These are phyloP conservation scores for Capricornis sumatraensis DNA, from an alignment of 2,113 vertebrate species.

Conservation along the genomic window DNA sequence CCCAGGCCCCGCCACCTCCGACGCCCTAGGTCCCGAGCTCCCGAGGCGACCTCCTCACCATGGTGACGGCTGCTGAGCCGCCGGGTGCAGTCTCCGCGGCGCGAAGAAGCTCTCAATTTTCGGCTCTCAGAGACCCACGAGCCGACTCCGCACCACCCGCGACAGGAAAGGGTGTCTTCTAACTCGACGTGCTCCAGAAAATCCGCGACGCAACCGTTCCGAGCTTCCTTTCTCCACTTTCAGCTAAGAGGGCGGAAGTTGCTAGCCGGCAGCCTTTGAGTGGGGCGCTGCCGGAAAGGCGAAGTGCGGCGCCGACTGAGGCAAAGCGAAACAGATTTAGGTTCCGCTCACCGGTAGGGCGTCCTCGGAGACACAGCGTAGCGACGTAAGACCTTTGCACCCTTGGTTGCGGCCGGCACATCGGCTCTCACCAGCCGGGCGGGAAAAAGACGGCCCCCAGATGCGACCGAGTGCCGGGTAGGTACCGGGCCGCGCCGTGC, in stretches of 20 bases:
- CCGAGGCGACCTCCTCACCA: conserved; percentile 46
- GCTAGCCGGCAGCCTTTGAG: neutral
- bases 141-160: rapidly evolving
- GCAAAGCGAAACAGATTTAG: rapidly evolving
- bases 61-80: neutral
- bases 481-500: neutral
- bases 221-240: neutral
- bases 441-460: neutral
- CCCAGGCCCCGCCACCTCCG: neutral
- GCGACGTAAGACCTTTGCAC: rapidly evolving
- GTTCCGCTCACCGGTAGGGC: rapidly evolving
- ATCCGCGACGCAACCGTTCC: neutral
- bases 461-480: neutral
- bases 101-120: neutral
- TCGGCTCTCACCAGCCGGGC: rapidly evolving
- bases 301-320: rapidly evolving
- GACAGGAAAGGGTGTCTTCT: neutral
- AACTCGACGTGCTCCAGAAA: neutral
- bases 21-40: rapidly evolving
- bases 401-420: rapidly evolving
- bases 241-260: neutral
- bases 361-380: rapidly evolving
- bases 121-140: neutral
- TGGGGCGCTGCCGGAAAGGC: neutral
- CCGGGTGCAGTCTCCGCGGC: rapidly evolving